Evolutionary conservation across 1,140 invertebrate species (phyloP).

Genomic region (Drosophila cardini): DNA sequence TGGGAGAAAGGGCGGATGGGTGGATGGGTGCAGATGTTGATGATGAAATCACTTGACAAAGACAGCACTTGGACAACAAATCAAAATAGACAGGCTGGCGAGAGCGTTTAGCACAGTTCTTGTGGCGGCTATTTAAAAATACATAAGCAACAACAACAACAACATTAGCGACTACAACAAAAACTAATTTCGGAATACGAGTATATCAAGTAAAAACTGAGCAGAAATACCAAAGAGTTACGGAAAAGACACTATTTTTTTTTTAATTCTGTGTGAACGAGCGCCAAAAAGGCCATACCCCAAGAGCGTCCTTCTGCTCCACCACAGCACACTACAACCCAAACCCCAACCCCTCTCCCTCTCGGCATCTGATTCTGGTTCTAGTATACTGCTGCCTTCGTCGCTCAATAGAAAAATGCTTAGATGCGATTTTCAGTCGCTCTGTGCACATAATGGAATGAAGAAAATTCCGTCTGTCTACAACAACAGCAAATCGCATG

Average conservation of each 20-base stretch:
- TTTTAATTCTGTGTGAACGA: slow-evolving; percentile 69
- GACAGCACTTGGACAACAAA: slow-evolving; percentile 81
- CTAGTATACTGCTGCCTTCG: slow-evolving; percentile 58
- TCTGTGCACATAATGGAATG: slow-evolving; percentile 82
- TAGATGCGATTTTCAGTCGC: slow-evolving; percentile 73
- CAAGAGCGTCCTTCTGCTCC: slow-evolving; percentile 39
- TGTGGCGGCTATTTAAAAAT: slow-evolving; percentile 78
- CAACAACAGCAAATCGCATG: slow-evolving; percentile 69
- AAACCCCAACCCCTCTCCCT: background rate
- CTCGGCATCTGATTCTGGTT: slow-evolving; percentile 15
- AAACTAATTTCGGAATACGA: slow-evolving; percentile 77
- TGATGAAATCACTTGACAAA: slow-evolving; percentile 61
- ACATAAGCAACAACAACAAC: slow-evolving; percentile 44
- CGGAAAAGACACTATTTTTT: slow-evolving; percentile 66
- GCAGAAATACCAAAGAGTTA: slow-evolving; percentile 81
- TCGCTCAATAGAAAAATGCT: slow-evolving; percentile 82
- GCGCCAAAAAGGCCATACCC: slow-evolving; percentile 77
- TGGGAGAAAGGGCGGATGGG: background rate
- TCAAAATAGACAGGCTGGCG: slow-evolving; percentile 81
- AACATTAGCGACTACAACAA: slow-evolving; percentile 3
- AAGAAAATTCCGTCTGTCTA: slow-evolving; percentile 83
- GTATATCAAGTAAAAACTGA: slow-evolving; percentile 80
- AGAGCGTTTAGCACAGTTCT: slow-evolving; percentile 81
- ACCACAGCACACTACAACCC: slow-evolving; percentile 3
- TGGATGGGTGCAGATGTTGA: slow-evolving; percentile 11